Evolutionary conservation across 2,113 vertebrate species (phyloP).

Genomic region (Myotis lucifugus): DNA sequence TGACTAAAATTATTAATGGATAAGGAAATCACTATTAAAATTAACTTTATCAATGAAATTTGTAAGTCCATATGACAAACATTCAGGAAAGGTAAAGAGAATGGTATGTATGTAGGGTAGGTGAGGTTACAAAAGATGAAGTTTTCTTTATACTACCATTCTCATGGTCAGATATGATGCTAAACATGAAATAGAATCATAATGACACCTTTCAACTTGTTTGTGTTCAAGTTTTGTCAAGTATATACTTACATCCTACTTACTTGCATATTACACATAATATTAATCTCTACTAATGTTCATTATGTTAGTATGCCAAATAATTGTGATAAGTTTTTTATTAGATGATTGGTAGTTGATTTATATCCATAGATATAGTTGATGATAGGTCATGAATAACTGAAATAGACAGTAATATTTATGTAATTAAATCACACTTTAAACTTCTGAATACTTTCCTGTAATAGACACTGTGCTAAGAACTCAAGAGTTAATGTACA

Average conservation of each 20-base stretch:
- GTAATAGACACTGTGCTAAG: not conserved
- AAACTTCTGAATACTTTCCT: not conserved
- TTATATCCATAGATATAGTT: not conserved
- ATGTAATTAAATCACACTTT: not conserved
- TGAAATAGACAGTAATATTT: not conserved
- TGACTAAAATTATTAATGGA: not conserved
- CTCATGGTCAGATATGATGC: not conserved
- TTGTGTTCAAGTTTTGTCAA: not conserved
- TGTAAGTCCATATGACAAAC: not conserved
- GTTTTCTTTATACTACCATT: accelerated
- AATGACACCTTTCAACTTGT: not conserved
- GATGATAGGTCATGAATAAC: not conserved
- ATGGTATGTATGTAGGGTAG: not conserved
- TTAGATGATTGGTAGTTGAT: not conserved
- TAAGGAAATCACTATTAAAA: not conserved
- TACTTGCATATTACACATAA: not conserved
- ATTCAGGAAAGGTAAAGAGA: not conserved
- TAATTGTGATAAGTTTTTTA: not conserved
- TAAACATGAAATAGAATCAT: not conserved
- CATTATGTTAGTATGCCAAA: not conserved
- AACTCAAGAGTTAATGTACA: not conserved
- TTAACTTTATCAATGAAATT: not conserved
- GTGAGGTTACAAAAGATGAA: not conserved
- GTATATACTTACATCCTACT: not conserved
- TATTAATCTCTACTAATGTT: not conserved